Base-by-base conservation (phyloP, 2,113 vertebrate genomes). In the Suricata suricatta region DNA sequence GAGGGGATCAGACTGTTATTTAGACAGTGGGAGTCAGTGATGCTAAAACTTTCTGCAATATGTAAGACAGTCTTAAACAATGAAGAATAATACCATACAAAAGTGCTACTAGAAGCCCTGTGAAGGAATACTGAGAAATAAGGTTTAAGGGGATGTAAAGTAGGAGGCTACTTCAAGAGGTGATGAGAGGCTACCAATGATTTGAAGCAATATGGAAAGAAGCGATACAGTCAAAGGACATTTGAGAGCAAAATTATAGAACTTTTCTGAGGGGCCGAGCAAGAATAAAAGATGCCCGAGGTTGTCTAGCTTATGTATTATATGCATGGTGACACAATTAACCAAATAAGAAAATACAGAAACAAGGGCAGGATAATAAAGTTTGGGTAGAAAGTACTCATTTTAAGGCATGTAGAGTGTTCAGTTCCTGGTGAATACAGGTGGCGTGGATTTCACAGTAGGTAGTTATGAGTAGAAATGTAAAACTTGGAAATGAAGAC, bases 71-170 rank as follows among this genome's bases (percentile, higher is more conserved):
- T 60, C 16, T 71, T 87, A 80, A 29, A 60, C 33, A 72, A 82
- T 84, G 44, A 93, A 84, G 35, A 94, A 68, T 79, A 96, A 84
- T 95, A 21, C 21, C 76, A 92, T 15, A 19, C 35, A 80, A 88
- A 83, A 85, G 14, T 85, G 23, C 1, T 92, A 60, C 68, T 17
- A 84, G 21, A 29, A 57, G 2, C 7, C 38, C 29, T 95, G 16
- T 68, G 91, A 31, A 66, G 29, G 50, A 93, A 95, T 13, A 87
- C 10, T 9, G 47, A 82, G 5, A 63, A 88, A 47, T 41, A 80
- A 52, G 41, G 2, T 9, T 66, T 83, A 88, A 94, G 13, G 17
- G 12, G 6, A 66, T 4, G 1, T 9, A 83, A 23, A 94, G 16
- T 19, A 83, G 8, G 16, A 94, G 9, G 19, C 44, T 83, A 44